Conservation (phyloP, 2,113 vertebrate species). For the Lepus americanus region DNA sequence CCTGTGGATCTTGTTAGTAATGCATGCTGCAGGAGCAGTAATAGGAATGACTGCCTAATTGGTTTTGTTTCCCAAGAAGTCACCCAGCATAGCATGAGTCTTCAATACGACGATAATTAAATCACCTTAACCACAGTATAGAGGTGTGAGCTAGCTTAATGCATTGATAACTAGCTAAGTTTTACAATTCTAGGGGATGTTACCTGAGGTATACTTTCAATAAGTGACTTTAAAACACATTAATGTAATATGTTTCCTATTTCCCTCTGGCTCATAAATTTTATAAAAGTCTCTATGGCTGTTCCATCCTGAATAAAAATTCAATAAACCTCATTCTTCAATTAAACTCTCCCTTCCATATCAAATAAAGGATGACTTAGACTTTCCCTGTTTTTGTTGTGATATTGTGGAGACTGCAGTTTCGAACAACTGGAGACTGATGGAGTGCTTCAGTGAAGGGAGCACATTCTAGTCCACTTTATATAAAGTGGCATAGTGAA, state of each 20-base stretch:
- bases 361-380: not conserved
- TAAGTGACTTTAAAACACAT: conserved; percentile 65
- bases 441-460: not conserved
- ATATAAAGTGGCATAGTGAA: not conserved
- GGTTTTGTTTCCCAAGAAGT: conserved; percentile 62
- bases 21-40: not conserved
- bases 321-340: conserved; percentile 64
- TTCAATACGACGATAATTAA: conserved; percentile 75
- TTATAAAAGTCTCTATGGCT: conserved; percentile 22
- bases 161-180: conserved; percentile 18
- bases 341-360: conserved; percentile 44
- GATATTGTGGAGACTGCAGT: not conserved
- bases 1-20: conserved; percentile 45
- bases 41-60: conserved; percentile 61
- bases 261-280: conserved; percentile 58
- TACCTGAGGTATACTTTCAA: conserved; percentile 67
- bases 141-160: conserved; percentile 57
- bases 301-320: conserved; percentile 68
- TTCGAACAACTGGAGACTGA: not conserved
- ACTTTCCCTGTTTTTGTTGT: not conserved
- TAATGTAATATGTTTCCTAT: conserved; percentile 68
- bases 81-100: conserved; percentile 47
- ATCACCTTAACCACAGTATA: conserved; percentile 33
- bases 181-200: conserved; percentile 66
- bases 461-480: not conserved